A percentile compares a stretch with the other conserved stretches of the same genome.
Conservation (phyloP, 2,888 invertebrate species). For the Ctenicera cuprea region DNA sequence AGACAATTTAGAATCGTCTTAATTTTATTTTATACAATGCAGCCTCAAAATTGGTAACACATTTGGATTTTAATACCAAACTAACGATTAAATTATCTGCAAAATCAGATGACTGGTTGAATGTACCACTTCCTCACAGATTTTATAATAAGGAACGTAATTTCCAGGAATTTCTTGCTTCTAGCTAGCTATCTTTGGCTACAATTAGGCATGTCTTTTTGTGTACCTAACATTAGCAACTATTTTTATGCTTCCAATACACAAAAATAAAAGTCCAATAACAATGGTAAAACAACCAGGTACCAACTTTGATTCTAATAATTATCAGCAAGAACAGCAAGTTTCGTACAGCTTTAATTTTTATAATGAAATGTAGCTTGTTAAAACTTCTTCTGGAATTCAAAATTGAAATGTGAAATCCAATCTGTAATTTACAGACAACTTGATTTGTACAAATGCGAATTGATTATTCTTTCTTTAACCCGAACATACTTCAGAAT, state of each 20-base stretch:
- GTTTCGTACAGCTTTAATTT: not conserved
- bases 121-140: too few species aligned
- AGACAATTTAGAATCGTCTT: not conserved
- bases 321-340: not conserved
- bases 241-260: not conserved
- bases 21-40: too few species aligned
- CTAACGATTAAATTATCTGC: too few species aligned
- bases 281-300: not conserved
- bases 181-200: slow-evolving; percentile 29
- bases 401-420: not conserved
- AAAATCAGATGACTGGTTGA: too few species aligned
- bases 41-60: too few species aligned
- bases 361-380: not conserved
- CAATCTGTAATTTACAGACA: not conserved
- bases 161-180: not conserved
- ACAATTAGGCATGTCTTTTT: slow-evolving; percentile 26
- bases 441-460: not conserved
- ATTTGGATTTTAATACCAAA: too few species aligned
- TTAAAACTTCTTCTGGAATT: not conserved
- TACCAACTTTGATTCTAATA: not conserved
- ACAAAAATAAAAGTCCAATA: not conserved
- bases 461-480: slow-evolving; percentile 68
- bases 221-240: not conserved
- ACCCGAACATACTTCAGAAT: slow-evolving; percentile 89
- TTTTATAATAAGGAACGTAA: too few species aligned